Evolutionary conservation across 2,888 invertebrate species (phyloP).

Genomic region (Nymphalis urticae): DNA sequence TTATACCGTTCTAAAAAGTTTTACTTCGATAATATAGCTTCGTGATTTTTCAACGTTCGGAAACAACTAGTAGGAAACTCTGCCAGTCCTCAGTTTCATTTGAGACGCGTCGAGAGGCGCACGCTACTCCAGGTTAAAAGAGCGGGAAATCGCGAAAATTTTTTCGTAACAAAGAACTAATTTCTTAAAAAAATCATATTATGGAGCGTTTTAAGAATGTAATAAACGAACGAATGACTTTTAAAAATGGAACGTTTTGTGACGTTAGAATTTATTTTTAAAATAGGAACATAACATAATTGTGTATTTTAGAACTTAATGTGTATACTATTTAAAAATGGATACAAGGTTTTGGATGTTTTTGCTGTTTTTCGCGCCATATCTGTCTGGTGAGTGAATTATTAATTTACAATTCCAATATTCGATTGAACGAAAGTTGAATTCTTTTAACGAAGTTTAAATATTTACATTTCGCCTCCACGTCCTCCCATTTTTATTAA

Average conservation of each 20-base stretch:
- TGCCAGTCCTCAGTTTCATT: constrained; percentile 44
- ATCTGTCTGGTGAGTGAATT: constrained; percentile 34
- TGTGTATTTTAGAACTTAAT: constrained; percentile 19
- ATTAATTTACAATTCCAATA: constrained; percentile 5
- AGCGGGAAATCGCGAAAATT: constrained; percentile 48
- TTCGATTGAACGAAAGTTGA: constrained; percentile 3
- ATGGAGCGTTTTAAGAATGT: constrained; percentile 3
- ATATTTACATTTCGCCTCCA: constrained; percentile 9
- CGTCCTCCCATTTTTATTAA: neutral
- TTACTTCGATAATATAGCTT: too few relatives aligned
- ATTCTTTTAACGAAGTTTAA: constrained; percentile 8
- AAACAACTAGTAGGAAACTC: constrained; percentile 25
- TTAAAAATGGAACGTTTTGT: constrained; percentile 29
- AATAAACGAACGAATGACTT: constrained; percentile 29
- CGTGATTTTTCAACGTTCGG: constrained; percentile 1
- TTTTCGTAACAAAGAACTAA: constrained; percentile 37
- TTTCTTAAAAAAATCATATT: neutral
- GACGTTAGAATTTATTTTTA: constrained; percentile 3
- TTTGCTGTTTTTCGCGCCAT: constrained; percentile 34
- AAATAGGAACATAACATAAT: constrained; percentile 15
- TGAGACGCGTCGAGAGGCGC: constrained; percentile 37
- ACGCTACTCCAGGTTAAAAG: constrained; percentile 43
- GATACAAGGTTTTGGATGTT: constrained; percentile 38
- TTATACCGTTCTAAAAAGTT: too few relatives aligned
- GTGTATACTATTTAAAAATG: constrained; percentile 33